These are phyloP conservation scores for Aproaerema taeniolella DNA, from an alignment of 2,888 invertebrate genomes.

Conservation along the genomic window DNA sequence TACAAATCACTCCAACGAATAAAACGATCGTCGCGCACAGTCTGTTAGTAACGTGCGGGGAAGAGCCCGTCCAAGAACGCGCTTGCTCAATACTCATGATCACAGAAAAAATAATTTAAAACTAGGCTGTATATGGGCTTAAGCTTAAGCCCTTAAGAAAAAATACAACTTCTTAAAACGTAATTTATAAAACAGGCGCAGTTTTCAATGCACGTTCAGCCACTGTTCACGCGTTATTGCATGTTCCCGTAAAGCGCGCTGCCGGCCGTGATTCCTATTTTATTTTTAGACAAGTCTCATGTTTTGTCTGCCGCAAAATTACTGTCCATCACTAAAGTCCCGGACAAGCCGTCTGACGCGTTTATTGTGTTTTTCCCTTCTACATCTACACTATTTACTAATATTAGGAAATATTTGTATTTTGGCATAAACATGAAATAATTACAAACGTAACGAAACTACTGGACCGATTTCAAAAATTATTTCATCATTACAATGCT, in stretches of 20 bases:
- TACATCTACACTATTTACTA: no score
- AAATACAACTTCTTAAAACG: no score
- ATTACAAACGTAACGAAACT: no score
- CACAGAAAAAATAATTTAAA: background rate
- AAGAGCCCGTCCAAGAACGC: slow-evolving; percentile 41
- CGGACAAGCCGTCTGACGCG: background rate
- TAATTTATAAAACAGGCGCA: slow-evolving; percentile 1
- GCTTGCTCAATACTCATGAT: slow-evolving; percentile 41
- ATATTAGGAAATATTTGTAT: no score
- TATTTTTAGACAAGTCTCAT: slow-evolving; percentile 54
- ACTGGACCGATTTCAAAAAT: no score
- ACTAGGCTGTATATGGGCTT: no score
- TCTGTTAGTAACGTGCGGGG: slow-evolving; percentile 51
- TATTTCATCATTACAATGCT: no score
- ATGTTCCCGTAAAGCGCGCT: slow-evolving; percentile 16
- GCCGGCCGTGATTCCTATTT: slow-evolving; percentile 45
- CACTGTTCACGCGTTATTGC: slow-evolving; percentile 18
- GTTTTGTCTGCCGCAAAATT: slow-evolving; percentile 43
- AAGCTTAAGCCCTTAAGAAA: no score
- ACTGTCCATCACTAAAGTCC: background rate
- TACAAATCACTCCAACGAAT: slow-evolving; percentile 50
- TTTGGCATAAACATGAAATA: no score
- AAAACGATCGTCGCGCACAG: slow-evolving; percentile 50
- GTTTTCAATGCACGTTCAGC: slow-evolving; percentile 8
- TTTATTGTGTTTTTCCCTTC: no score